phyloP scores from a whole-genome alignment of 2,888 invertebrate species.

The Loripinus fragilis region DNA sequence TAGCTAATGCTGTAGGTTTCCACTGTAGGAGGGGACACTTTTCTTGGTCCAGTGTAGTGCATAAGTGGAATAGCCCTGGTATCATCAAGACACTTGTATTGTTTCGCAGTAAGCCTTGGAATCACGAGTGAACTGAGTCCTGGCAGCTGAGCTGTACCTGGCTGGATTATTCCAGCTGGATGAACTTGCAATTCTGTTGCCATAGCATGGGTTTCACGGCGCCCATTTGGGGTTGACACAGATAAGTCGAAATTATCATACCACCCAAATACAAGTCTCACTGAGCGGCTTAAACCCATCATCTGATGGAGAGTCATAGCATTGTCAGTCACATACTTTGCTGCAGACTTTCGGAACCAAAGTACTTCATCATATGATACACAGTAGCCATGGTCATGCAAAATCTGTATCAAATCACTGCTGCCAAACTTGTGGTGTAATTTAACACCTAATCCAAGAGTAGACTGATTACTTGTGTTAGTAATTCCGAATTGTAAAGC shows the following conservation, averaged over 20 bases:
- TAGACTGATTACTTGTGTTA: constrained; percentile 15
- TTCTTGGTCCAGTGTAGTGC: constrained; percentile 17
- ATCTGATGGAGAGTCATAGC: constrained; percentile 18
- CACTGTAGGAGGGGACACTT: background rate
- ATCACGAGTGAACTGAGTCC: constrained; percentile 19
- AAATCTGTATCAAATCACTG: constrained; percentile 24
- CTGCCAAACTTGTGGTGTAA: constrained; percentile 39
- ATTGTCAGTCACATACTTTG: constrained; percentile 22
- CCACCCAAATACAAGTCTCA: constrained; percentile 24
- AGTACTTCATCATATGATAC: constrained; percentile 29
- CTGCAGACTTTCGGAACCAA: constrained; percentile 13
- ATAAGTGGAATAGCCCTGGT: constrained; percentile 23
- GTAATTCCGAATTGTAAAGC: constrained; percentile 19
- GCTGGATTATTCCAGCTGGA: constrained; percentile 24
- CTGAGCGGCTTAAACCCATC: constrained; percentile 21
- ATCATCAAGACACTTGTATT: constrained; percentile 5
- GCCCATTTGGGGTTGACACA: constrained; percentile 26
- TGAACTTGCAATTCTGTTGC: constrained; percentile 32
- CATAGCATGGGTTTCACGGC: constrained; percentile 34
- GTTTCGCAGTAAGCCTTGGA: constrained; percentile 14
- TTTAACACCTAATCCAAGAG: constrained; percentile 18
- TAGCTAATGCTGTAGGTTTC: background rate
- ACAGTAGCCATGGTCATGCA: constrained; percentile 29
- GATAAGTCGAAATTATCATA: constrained; percentile 30
- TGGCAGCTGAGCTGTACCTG: background rate